Conservation (phyloP, 2,797 vertebrate species). For the Catharus ustulatus region DNA sequence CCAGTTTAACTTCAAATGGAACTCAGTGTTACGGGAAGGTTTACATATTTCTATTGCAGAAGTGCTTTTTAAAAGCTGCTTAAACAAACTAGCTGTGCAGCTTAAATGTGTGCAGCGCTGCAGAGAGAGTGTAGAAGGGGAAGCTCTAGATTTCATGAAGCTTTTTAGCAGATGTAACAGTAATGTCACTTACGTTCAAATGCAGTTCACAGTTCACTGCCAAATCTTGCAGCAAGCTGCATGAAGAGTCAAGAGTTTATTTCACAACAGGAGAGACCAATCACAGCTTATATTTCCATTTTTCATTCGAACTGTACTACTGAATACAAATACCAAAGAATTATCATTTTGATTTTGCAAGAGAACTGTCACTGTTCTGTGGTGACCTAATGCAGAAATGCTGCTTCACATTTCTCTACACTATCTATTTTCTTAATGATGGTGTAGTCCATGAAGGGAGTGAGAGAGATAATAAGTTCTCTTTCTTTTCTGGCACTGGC, state of each 20-base stretch:
- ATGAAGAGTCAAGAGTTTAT: not conserved
- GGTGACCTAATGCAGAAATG: not conserved
- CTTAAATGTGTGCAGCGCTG: not conserved
- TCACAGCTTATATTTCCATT: conserved; percentile 4
- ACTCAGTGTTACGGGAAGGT: conserved; percentile 4
- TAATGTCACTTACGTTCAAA: conserved; percentile 43
- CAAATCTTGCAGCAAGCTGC: conserved; percentile 43
- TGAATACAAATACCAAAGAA: not conserved
- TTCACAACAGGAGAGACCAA: conserved; percentile 43
- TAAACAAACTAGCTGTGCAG: conserved; percentile 17
- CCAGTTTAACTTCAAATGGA: not conserved
- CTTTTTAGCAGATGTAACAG: not conserved
- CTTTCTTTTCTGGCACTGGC: not conserved
- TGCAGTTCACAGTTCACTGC: conserved; percentile 29
- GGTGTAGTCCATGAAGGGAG: not conserved
- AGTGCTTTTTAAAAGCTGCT: conserved; percentile 46
- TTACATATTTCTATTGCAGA: conserved; percentile 8
- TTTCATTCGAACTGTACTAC: conserved; percentile 20
- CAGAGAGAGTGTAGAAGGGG: not conserved
- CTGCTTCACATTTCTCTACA: not conserved
- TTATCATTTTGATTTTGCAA: not conserved
- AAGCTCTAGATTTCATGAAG: conserved; percentile 25
- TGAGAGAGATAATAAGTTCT: not conserved
- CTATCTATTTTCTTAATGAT: not conserved
- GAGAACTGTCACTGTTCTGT: not conserved